Evolutionary conservation across 2,797 vertebrate genomes (phyloP).

Genomic region (Melanotaenia trifasciata): DNA sequence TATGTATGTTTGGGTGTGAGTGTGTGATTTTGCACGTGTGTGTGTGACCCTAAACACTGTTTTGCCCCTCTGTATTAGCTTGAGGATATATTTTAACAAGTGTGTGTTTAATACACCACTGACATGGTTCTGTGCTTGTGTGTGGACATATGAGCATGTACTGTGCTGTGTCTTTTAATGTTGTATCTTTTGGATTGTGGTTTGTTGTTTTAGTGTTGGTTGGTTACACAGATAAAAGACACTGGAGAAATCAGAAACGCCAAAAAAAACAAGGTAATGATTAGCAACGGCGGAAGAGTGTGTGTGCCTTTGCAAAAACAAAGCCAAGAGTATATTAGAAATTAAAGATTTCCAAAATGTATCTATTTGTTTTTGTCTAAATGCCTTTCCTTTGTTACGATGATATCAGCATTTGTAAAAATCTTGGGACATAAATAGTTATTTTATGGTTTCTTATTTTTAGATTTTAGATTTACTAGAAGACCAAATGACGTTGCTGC

Average conservation of each 20-base stretch:
- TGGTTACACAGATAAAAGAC: conserved; percentile 1
- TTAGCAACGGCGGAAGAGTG: background rate
- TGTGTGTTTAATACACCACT: conserved; percentile 26
- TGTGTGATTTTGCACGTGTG: conserved; percentile 49
- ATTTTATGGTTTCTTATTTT: background rate
- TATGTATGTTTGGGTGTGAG: conserved; percentile 6
- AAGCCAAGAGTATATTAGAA: background rate
- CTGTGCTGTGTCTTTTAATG: conserved; percentile 15
- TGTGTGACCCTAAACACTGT: conserved; percentile 18
- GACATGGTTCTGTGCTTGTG: conserved; percentile 16
- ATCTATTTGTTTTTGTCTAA: background rate
- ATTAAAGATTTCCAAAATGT: background rate
- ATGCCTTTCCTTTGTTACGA: background rate
- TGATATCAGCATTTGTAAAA: background rate
- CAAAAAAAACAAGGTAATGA: conserved; percentile 1
- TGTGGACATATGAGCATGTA: conserved; percentile 7
- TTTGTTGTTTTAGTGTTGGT: conserved; percentile 1
- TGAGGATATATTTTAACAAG: conserved; percentile 23
- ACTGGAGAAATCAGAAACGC: background rate
- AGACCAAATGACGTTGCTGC: conserved; percentile 5
- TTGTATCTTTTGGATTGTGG: conserved; percentile 39
- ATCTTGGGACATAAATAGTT: background rate
- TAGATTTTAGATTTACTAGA: conserved; percentile 1
- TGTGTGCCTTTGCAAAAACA: background rate
- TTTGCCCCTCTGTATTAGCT: conserved; percentile 21